These are phyloP conservation scores for Cryptotermes secundus DNA, from an alignment of 1,140 invertebrate genomes.

Conservation along the genomic window DNA sequence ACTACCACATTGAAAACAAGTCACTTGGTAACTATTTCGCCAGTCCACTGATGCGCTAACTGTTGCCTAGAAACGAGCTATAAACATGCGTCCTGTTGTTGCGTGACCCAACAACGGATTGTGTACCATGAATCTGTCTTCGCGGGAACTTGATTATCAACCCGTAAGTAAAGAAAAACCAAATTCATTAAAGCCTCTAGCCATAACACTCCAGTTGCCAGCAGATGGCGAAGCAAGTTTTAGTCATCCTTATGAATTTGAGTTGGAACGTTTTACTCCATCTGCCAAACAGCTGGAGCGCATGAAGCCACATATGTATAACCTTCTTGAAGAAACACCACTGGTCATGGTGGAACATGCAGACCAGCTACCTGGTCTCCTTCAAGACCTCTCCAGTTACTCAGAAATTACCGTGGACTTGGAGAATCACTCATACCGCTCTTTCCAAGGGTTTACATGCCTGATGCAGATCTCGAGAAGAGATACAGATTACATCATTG, in stretches of 20 bases:
- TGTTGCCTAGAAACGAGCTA: too few species aligned
- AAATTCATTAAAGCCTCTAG: conserved; percentile 80
- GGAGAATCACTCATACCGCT: conserved; percentile 84
- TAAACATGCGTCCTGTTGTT: too few species aligned
- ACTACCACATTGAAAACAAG: too few species aligned
- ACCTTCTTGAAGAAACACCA: conserved; percentile 62
- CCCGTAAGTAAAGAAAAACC: conserved; percentile 84
- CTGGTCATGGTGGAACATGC: conserved; percentile 68
- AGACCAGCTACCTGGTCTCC: conserved; percentile 63
- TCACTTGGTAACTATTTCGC: too few species aligned
- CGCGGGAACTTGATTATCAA: too few species aligned
- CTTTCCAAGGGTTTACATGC: conserved; percentile 86
- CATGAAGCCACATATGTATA: conserved; percentile 49
- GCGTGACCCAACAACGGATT: too few species aligned
- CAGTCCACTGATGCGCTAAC: too few species aligned
- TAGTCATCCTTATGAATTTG: conserved; percentile 87
- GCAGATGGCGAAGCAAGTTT: conserved; percentile 61
- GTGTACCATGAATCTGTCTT: too few species aligned
- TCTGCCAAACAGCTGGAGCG: conserved; percentile 51
- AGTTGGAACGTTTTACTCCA: conserved; percentile 71
- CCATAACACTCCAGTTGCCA: conserved; percentile 65
- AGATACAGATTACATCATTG: conserved; percentile 87
- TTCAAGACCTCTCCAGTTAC: conserved; percentile 64
- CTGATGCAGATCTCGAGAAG: conserved; percentile 92
- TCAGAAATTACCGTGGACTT: conserved; percentile 84